Base-by-base conservation (phyloP, 2,113 vertebrate species). In the Myotis davidii region DNA sequence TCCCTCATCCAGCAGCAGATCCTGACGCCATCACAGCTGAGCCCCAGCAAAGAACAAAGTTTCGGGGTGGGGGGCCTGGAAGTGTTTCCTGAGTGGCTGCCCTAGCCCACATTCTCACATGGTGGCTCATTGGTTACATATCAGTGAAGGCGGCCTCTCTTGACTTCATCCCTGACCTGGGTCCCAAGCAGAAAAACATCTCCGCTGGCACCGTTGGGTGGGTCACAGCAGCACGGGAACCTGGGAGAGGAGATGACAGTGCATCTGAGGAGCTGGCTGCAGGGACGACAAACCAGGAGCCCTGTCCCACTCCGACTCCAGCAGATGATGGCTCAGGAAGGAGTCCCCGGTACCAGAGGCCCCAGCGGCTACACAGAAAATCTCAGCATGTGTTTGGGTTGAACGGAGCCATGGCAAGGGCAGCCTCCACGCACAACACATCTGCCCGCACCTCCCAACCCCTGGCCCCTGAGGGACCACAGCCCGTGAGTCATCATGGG, bases 171-270 rank as follows among this genome's bases (percentile, higher is more conserved):
- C 20, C 59, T 39, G 13, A 73, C 10, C 61, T 6, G 5, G n/a
- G 25, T 23, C 85, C 34, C 37, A 45, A 73, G 42, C 17, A 56
- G 45, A 37, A 69, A 45, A 56, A 16, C 50, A 18, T 20, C 65
- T 9, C 4, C 2, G 0, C 8, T 23, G 29, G 20, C 78, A 48
- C 56, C 23, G 34, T 45, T 5, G 52, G 8, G 5, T 10, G 25
- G 65, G 29, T 52, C 2, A 5, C 52, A 23, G 56, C 29, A 67
- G 37, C n/a, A 25, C 3, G 27, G 52, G 6, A 37, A 5, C n/a
- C 2, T 9, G 14, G 1, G 13, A 77, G 45, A 9, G 2, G 37
- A 52, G n/a, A 42, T 0, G 1, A 3, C 0, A 56, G 9, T 2
- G 3, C 23, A 0, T 9, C 6, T 3, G 18, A 61, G 83, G 32